phyloP scores from a whole-genome alignment of 2,888 invertebrate species.

The Prostheceraeus crozeri region DNA sequence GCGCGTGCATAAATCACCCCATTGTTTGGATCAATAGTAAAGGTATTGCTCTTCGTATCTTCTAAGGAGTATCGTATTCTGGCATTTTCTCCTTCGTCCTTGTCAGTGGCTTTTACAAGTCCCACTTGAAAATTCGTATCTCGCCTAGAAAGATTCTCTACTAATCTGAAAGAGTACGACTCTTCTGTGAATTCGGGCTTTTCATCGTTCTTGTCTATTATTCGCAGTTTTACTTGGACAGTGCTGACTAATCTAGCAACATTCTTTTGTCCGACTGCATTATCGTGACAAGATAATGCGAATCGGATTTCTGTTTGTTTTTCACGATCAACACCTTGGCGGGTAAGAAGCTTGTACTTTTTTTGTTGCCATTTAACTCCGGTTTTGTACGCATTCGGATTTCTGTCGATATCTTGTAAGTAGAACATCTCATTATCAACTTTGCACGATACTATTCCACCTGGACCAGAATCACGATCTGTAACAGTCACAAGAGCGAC shows the following conservation, averaged over 20 bases:
- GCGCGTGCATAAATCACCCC: constrained; percentile 19
- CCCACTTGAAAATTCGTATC: not conserved
- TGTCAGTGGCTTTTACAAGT: constrained; percentile 18
- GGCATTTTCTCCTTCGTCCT: constrained; percentile 20
- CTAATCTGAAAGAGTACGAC: constrained; percentile 24
- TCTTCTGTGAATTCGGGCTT: constrained; percentile 19
- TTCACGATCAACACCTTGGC: constrained; percentile 19
- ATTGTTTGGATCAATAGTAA: constrained; percentile 27
- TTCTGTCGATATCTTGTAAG: constrained; percentile 25
- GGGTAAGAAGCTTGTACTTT: constrained; percentile 25
- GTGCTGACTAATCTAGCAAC: no score
- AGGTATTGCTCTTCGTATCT: constrained; percentile 24
- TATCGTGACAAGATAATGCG: constrained; percentile 19
- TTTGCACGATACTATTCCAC: constrained; percentile 19
- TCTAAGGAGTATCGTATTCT: constrained; percentile 28
- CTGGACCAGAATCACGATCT: constrained; percentile 29
- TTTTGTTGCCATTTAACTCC: not conserved
- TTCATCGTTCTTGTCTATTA: no score
- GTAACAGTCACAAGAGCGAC: constrained; percentile 29
- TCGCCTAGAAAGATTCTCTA: constrained; percentile 1
- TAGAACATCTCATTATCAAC: constrained; percentile 26
- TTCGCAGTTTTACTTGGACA: no score
- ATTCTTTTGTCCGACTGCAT: no score
- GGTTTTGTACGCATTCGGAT: not conserved
- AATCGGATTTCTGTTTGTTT: constrained; percentile 20